These are phyloP conservation scores for Corythucha ciliata DNA, from an alignment of 2,888 invertebrate species.

Conservation along the genomic window DNA sequence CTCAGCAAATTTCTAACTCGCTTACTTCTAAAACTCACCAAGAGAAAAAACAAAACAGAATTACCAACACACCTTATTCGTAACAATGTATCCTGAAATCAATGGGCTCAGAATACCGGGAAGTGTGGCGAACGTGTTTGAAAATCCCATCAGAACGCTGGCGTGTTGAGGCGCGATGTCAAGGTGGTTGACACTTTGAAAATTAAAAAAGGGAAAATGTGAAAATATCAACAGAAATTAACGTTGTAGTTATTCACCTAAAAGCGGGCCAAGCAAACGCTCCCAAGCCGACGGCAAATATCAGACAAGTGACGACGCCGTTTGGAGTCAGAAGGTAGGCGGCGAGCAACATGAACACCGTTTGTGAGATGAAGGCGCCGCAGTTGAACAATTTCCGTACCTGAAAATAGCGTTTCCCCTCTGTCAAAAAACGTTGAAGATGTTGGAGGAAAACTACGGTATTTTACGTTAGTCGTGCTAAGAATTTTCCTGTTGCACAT, in stretches of 20 bases:
- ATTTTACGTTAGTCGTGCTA: conserved; percentile 66
- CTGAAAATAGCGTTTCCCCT: conserved; percentile 35
- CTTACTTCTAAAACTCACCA: not conserved
- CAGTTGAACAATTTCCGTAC: conserved; percentile 63
- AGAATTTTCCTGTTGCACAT: conserved; percentile 54
- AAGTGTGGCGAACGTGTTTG: conserved; percentile 82
- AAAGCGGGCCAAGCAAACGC: conserved; percentile 91
- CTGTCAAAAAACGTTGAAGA: no score
- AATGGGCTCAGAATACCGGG: conserved; percentile 87
- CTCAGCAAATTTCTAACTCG: not conserved
- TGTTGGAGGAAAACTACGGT: no score
- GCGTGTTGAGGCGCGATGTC: conserved; percentile 89
- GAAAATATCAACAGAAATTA: conserved; percentile 3
- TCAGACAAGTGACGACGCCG: conserved; percentile 69
- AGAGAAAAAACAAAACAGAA: not conserved
- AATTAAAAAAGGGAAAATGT: not conserved
- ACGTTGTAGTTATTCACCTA: conserved; percentile 47
- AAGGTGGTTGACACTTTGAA: conserved; percentile 57
- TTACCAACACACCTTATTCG: conserved; percentile 51
- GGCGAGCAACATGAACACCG: conserved; percentile 74
- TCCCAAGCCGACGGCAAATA: conserved; percentile 80
- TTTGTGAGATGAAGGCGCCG: conserved; percentile 66
- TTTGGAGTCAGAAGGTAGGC: conserved; percentile 61
- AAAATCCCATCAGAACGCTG: conserved; percentile 82
- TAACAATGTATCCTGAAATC: conserved; percentile 67